Evolutionary conservation across 2,113 vertebrate genomes (phyloP).

Genomic region (Lepisosteus oculatus): DNA sequence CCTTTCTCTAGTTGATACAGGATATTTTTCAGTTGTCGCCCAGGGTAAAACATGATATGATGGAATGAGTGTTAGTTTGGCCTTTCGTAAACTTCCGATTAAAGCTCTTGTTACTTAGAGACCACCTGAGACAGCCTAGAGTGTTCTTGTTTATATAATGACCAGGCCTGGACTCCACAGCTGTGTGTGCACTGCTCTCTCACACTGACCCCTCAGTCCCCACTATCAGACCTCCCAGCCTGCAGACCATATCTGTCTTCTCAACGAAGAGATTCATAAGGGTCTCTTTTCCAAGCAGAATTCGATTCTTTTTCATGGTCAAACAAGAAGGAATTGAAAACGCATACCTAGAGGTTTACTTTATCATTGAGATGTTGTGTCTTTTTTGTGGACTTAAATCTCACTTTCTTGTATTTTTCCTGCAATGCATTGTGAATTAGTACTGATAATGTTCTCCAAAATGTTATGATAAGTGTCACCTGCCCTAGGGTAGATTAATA

Average conservation of each 20-base stretch:
- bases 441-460: too few species aligned
- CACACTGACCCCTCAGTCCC: not conserved
- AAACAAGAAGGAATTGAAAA: not conserved
- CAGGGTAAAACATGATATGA: too few species aligned
- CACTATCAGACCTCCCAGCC: not conserved
- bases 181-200: not conserved
- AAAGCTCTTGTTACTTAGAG: not conserved
- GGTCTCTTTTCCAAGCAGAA: not conserved
- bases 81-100: too few species aligned
- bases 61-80: too few species aligned
- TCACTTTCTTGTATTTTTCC: not conserved
- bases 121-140: not conserved
- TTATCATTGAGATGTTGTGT: not conserved
- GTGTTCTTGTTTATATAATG: not conserved
- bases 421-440: too few species aligned
- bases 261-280: not conserved
- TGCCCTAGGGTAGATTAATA: too few species aligned
- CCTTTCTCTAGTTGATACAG: not conserved
- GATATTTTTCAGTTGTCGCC: too few species aligned
- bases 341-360: not conserved
- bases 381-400: not conserved
- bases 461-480: too few species aligned
- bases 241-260: not conserved
- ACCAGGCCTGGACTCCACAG: not conserved
- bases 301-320: not conserved